These are phyloP conservation scores for Scelioninae gen. 2 DNA, from an alignment of 2,888 invertebrate genomes.

Conservation along the genomic window DNA sequence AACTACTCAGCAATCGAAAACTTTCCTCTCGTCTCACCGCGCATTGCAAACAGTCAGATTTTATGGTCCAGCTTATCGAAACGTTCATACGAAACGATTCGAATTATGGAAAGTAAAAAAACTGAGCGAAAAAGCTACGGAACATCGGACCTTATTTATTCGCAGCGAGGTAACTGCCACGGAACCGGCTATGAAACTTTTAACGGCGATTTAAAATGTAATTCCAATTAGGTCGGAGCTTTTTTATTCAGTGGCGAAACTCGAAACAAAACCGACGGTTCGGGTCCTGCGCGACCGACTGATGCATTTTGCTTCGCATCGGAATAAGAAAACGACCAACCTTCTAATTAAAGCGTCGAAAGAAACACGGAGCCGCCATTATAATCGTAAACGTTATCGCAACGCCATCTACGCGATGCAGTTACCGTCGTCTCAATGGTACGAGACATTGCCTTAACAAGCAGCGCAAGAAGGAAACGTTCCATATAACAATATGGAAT, in stretches of 20 bases:
- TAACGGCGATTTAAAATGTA: conserved; percentile 26
- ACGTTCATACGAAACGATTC: too few relatives aligned
- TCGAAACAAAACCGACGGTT: conserved; percentile 20
- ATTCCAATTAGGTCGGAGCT: conserved; percentile 28
- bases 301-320: background rate
- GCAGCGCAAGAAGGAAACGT: background rate
- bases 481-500: conserved; percentile 17
- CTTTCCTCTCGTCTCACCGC: too few relatives aligned
- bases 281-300: background rate
- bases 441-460: conserved; percentile 4
- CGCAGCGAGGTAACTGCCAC: background rate
- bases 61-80: too few relatives aligned
- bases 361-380: conserved; percentile 26
- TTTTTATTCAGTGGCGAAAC: conserved; percentile 15
- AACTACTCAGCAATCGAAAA: background rate
- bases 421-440: conserved; percentile 21
- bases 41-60: too few relatives aligned
- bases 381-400: conserved; percentile 37
- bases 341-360: conserved; percentile 21
- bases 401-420: conserved; percentile 34
- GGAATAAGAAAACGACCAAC: conserved; percentile 2
- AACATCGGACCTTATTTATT: too few relatives aligned
- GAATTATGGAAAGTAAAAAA: too few relatives aligned
- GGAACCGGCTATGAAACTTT: background rate
- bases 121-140: too few relatives aligned